These are phyloP conservation scores for Ophonus ardosiacus DNA, from an alignment of 2,888 invertebrate genomes.

Conservation along the genomic window DNA sequence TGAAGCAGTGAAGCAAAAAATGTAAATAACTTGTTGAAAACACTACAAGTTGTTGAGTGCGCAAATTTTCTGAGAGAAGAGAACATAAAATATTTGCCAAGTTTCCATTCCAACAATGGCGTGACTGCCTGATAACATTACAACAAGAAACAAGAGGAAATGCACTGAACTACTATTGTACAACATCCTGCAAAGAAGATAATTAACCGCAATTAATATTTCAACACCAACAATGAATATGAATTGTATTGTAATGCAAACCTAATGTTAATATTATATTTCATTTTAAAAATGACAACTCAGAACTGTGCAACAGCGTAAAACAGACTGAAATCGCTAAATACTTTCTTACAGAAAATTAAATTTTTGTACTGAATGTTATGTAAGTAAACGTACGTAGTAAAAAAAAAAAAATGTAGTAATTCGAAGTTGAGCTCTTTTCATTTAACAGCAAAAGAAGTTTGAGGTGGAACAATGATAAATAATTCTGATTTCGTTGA, in stretches of 20 bases:
- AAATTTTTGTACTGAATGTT: too few species aligned
- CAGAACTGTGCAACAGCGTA: too few species aligned
- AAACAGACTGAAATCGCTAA: too few species aligned
- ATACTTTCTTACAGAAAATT: too few species aligned
- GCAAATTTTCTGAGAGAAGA: constrained; percentile 22
- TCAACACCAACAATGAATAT: neutral
- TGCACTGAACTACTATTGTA: constrained; percentile 25
- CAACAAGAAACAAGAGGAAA: constrained; percentile 7
- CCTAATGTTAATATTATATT: too few species aligned
- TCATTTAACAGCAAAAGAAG: too few species aligned
- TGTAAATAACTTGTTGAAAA: neutral
- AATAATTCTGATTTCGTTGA: too few species aligned
- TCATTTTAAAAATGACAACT: too few species aligned
- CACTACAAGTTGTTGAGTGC: constrained; percentile 8
- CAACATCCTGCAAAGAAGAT: constrained; percentile 14
- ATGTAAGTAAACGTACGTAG: too few species aligned
- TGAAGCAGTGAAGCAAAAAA: constrained; percentile 5
- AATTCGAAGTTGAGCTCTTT: too few species aligned
- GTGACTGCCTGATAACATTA: neutral
- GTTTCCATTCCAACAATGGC: constrained; percentile 30
- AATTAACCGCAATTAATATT: constrained; percentile 33
- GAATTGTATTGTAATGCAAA: neutral
- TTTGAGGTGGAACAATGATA: too few species aligned
- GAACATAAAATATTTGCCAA: constrained; percentile 37
- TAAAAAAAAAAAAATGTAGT: too few species aligned